Percentiles rank a stretch among this genome's conserved stretches.
These are phyloP conservation scores for Drosophila bipectinata DNA, from an alignment of 1,140 invertebrate genomes.

Conservation along the genomic window DNA sequence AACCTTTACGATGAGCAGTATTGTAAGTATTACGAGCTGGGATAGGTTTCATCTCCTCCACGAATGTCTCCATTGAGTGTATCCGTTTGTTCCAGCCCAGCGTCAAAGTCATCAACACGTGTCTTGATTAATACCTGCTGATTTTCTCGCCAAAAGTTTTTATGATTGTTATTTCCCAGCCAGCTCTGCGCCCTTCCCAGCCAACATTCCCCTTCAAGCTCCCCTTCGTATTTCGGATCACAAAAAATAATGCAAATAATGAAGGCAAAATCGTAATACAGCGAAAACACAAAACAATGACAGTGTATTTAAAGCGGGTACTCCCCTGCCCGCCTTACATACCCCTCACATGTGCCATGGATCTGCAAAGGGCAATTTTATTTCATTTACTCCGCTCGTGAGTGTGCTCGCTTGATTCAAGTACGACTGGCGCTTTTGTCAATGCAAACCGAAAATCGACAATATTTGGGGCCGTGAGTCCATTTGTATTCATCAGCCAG, in stretches of 20 bases:
- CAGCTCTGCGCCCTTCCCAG: constrained; percentile 5
- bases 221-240: constrained; percentile 12
- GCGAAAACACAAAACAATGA: constrained; percentile 20
- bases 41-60: background rate
- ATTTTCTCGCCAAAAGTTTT: constrained; percentile 39
- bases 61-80: background rate
- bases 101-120: constrained; percentile 41
- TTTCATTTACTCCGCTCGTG: constrained; percentile 19
- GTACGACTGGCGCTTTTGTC: constrained; percentile 60
- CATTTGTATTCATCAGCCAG: constrained; percentile 43
- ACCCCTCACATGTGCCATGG: constrained; percentile 2
- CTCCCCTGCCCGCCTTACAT: constrained; percentile 10
- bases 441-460: constrained; percentile 66
- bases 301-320: constrained; percentile 5
- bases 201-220: background rate
- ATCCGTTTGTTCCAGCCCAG: background rate
- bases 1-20: background rate
- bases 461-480: constrained; percentile 59
- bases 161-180: constrained; percentile 45
- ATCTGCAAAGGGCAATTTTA: constrained; percentile 7
- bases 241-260: constrained; percentile 54
- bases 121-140: constrained; percentile 59
- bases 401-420: constrained; percentile 40
- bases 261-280: constrained; percentile 48
- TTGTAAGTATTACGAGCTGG: background rate